phyloP scores from a whole-genome alignment of 1,140 invertebrate species.

The Agraylea sexmaculata region DNA sequence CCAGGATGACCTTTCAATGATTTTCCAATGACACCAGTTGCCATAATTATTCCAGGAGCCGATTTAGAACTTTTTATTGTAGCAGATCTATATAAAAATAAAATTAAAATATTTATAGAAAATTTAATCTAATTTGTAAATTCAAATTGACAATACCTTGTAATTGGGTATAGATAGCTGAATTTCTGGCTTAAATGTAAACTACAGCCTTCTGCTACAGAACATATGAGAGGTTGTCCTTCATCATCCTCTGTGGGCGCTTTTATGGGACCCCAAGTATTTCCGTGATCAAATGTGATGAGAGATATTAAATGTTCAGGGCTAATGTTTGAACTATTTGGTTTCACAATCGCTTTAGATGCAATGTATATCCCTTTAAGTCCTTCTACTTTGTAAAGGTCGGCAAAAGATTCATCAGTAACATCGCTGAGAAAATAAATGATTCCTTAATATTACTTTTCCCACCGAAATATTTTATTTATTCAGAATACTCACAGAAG shows the following conservation, averaged over 20 bases:
- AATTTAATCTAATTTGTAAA: constrained; percentile 2
- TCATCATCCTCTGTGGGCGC: constrained; percentile 54
- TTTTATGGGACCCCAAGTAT: constrained; percentile 62
- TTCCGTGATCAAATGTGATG: constrained; percentile 83
- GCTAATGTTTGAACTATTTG: constrained; percentile 42
- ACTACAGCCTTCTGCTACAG: constrained; percentile 55
- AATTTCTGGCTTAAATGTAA: constrained; percentile 80
- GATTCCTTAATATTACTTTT: too few relatives aligned
- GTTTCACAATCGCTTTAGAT: constrained; percentile 55
- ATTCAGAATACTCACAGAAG: constrained; percentile 54
- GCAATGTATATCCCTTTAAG: constrained; percentile 82
- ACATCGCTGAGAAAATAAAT: constrained; percentile 51
- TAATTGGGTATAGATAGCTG: constrained; percentile 67
- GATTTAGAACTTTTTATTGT: constrained; percentile 80
- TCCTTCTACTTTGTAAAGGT: constrained; percentile 78
- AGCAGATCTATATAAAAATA: constrained; percentile 38
- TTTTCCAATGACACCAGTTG: constrained; percentile 68
- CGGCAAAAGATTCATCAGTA: constrained; percentile 72
- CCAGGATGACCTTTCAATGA: constrained; percentile 69
- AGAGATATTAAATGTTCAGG: constrained; percentile 64
- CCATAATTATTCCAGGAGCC: constrained; percentile 78
- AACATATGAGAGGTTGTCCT: constrained; percentile 52
- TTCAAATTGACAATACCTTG: constrained; percentile 35
- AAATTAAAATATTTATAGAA: constrained; percentile 9
- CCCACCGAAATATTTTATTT: neutral